phyloP scores from a whole-genome alignment of 2,888 invertebrate species.

The Cabera pusaria region DNA sequence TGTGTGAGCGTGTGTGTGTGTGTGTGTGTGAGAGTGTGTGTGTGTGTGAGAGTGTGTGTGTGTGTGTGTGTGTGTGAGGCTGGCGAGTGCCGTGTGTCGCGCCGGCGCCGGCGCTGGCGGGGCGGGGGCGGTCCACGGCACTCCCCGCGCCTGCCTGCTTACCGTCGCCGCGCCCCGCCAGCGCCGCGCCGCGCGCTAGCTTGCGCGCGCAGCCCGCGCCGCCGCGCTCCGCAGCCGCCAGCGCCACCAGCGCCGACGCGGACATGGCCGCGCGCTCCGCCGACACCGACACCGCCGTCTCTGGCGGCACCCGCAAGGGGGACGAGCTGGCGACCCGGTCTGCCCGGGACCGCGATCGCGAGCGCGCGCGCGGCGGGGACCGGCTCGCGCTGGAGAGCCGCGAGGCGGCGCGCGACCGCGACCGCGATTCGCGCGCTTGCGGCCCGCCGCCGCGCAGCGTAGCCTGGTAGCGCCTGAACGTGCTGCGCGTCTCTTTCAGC shows the following conservation, averaged over 20 bases:
- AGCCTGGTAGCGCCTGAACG: conserved; percentile 75
- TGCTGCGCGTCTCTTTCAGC: conserved; percentile 77
- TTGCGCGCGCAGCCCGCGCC: conserved; percentile 41
- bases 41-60: too few relatives aligned
- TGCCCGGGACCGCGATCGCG: neutral
- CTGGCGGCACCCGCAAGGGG: conserved; percentile 15
- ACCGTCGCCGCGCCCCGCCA: conserved; percentile 44
- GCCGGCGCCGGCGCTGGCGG: conserved; percentile 35
- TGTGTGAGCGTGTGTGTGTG: too few relatives aligned
- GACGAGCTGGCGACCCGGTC: conserved; percentile 19
- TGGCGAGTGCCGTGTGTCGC: conserved; percentile 13
- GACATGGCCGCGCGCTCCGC: conserved; percentile 49
- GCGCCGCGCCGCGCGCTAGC: conserved; percentile 54
- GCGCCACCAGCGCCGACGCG: conserved; percentile 55
- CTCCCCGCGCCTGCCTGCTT: conserved; percentile 49
- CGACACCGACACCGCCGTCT: conserved; percentile 26
- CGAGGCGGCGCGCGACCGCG: conserved; percentile 1
- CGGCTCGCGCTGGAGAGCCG: neutral
- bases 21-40: too few relatives aligned
- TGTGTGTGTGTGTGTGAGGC: too few relatives aligned
- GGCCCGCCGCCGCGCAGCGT: conserved; percentile 39
- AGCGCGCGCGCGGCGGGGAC: conserved; percentile 12
- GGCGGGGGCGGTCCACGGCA: conserved; percentile 28
- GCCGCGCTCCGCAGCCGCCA: conserved; percentile 49
- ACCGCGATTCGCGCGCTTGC: conserved; percentile 9